Percentiles rank a stretch among this genome's conserved stretches.
Conservation (phyloP, 2,113 vertebrate genomes). For the Sus scrofa region DNA sequence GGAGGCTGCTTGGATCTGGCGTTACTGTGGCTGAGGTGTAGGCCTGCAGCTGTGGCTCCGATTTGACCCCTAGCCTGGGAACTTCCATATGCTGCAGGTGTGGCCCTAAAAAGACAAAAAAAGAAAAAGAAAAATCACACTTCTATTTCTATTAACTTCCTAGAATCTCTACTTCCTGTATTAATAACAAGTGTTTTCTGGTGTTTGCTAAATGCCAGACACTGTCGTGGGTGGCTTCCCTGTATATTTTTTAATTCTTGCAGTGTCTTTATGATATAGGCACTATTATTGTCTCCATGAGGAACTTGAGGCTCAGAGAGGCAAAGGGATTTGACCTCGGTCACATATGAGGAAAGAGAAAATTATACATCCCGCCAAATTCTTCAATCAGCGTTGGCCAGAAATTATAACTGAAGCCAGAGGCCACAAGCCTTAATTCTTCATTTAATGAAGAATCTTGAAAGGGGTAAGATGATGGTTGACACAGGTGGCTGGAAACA, state of each 20-base stretch:
- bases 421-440: background rate
- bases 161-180: background rate
- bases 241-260: conserved; percentile 3
- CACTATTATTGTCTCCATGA: conserved; percentile 1
- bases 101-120: too few relatives aligned
- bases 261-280: background rate
- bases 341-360: conserved; percentile 51
- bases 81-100: too few relatives aligned
- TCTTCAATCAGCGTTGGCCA: background rate
- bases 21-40: too few relatives aligned
- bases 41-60: too few relatives aligned
- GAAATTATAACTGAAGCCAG: conserved; percentile 53
- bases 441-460: background rate
- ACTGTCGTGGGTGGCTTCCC: background rate
- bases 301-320: background rate
- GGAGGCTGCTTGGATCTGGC: too few relatives aligned
- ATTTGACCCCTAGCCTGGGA: too few relatives aligned
- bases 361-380: conserved; percentile 22
- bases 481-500: background rate
- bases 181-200: background rate
- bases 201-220: background rate
- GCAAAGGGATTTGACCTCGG: background rate
- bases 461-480: background rate
- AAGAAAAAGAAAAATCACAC: too few relatives aligned
- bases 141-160: conserved; percentile 51